Percentiles rank a stretch among this genome's conserved stretches.
phyloP scores from a whole-genome alignment of 1,140 invertebrate genomes.

The Musca vetustissima region DNA sequence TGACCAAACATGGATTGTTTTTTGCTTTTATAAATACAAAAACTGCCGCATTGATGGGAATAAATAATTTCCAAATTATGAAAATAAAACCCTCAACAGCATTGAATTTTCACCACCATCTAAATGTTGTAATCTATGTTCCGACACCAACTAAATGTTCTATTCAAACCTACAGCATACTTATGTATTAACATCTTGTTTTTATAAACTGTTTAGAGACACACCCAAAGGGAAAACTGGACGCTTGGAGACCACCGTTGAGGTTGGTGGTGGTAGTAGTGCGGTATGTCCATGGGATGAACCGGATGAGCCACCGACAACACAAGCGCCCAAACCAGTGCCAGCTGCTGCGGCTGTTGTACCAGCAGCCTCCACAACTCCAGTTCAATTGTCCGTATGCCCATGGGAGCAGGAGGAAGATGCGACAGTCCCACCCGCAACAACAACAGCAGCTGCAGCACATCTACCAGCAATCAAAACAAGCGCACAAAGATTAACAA shows the following conservation, averaged over 20 bases:
- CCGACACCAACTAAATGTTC: background rate
- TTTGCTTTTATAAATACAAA: no score
- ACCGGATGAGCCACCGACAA: slow-evolving; percentile 36
- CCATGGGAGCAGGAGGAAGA: slow-evolving; percentile 42
- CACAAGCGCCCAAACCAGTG: slow-evolving; percentile 25
- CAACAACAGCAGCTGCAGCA: background rate
- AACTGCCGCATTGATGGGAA: no score
- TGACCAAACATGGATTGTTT: no score
- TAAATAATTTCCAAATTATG: no score
- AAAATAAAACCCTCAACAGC: no score
- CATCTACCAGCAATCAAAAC: slow-evolving; percentile 18
- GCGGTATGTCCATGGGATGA: slow-evolving; percentile 72
- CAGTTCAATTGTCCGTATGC: slow-evolving; percentile 42
- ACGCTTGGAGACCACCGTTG: slow-evolving; percentile 49
- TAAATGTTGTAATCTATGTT: slow-evolving; percentile 17
- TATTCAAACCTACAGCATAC: background rate
- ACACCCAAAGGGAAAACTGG: slow-evolving; percentile 41
- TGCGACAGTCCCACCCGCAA: no score
- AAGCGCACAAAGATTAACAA: slow-evolving; percentile 34
- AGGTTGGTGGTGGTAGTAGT: slow-evolving; percentile 57
- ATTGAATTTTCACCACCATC: no score
- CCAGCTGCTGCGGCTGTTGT: slow-evolving; percentile 25
- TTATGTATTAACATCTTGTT: background rate
- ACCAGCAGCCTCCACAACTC: slow-evolving; percentile 27
- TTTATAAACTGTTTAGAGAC: slow-evolving; percentile 36